Conservation (phyloP, 2,888 invertebrate species). For the Drosophila quasianomalipes region DNA sequence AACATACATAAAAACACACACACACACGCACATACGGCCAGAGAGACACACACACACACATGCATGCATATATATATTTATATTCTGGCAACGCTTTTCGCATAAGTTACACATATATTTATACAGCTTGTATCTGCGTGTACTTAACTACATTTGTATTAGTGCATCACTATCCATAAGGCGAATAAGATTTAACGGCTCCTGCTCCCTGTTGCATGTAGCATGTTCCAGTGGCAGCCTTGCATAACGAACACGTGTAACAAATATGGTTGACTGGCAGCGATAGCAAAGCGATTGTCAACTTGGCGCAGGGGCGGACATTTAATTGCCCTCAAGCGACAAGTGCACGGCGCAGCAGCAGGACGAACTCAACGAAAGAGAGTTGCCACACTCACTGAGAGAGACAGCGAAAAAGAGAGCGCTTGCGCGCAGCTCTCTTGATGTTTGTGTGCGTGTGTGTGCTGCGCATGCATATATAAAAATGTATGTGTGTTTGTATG, state of each 20-base stretch:
- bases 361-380: slow-evolving; percentile 60
- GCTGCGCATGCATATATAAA: not conserved
- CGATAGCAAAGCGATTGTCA: slow-evolving; percentile 66
- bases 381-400: not conserved
- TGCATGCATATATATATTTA: slow-evolving; percentile 46
- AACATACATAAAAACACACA: slow-evolving; percentile 21
- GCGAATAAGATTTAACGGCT: slow-evolving; percentile 66
- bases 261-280: slow-evolving; percentile 73
- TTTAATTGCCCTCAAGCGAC: slow-evolving; percentile 58
- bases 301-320: slow-evolving; percentile 44
- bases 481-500: slow-evolving; percentile 5
- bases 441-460: slow-evolving; percentile 2
- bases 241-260: slow-evolving; percentile 82
- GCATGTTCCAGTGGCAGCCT: slow-evolving; percentile 65
- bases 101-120: slow-evolving; percentile 65
- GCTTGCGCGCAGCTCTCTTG: slow-evolving; percentile 59
- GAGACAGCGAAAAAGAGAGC: slow-evolving; percentile 42
- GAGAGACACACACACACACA: not conserved
- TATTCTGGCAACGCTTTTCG: slow-evolving; percentile 80
- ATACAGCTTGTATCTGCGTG: not conserved
- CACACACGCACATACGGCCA: slow-evolving; percentile 3
- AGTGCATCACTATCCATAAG: slow-evolving; percentile 40
- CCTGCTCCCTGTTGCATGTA: slow-evolving; percentile 30
- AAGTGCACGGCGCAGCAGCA: slow-evolving; percentile 63
- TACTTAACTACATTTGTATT: slow-evolving; percentile 7